Conservation (phyloP, 1,140 invertebrate genomes). For the Leguminivora glycinivorella region DNA sequence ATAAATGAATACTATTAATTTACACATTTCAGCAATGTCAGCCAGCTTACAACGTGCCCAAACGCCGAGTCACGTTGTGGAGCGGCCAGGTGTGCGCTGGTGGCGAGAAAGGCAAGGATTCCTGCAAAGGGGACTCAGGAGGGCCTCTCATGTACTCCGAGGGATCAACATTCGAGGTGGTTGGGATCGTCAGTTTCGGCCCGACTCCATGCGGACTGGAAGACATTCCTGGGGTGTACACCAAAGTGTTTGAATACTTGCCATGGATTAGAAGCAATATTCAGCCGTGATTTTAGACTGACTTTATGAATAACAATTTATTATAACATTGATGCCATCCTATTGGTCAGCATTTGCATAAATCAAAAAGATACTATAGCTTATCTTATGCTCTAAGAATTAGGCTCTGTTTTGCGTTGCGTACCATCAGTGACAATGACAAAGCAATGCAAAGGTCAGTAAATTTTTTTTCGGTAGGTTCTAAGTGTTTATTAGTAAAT, state of each 20-base stretch:
- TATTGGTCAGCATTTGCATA: neutral
- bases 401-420: too few species aligned
- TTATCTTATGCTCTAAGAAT: too few species aligned
- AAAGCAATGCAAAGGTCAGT: too few species aligned
- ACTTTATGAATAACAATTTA: neutral
- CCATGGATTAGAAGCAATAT: conserved; percentile 77
- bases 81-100: conserved; percentile 62
- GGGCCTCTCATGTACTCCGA: conserved; percentile 80
- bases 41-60: conserved; percentile 60
- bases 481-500: too few species aligned
- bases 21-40: conserved; percentile 68
- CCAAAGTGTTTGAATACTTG: conserved; percentile 79
- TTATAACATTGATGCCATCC: neutral
- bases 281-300: conserved; percentile 40
- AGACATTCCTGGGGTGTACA: conserved; percentile 82
- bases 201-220: conserved; percentile 77
- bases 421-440: too few species aligned
- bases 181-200: conserved; percentile 83
- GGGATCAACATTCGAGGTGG: conserved; percentile 42
- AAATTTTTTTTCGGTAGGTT: too few species aligned
- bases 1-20: neutral
- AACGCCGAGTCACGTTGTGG: conserved; percentile 56
- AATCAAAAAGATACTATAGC: neutral
- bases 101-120: conserved; percentile 59
- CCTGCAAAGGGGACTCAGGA: conserved; percentile 78